Conservation (phyloP, 1,140 invertebrate genomes). For the Calliopsis andreniformis region DNA sequence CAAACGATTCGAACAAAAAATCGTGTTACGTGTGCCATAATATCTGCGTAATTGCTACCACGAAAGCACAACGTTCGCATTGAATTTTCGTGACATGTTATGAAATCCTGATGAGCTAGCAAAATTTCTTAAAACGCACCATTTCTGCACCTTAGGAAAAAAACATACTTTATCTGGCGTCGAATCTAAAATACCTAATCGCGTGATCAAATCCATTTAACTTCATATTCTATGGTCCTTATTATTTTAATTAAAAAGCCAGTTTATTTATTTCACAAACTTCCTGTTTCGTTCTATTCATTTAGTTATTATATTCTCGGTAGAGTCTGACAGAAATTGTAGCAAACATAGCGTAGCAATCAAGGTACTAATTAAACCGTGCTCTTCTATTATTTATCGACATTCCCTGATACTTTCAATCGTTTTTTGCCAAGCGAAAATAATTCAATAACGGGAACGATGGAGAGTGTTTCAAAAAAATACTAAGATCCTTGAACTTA, state of each 20-base stretch:
- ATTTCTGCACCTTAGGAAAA: slow-evolving; percentile 8
- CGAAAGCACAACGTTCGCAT: background rate
- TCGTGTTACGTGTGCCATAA: background rate
- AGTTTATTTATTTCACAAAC: no score
- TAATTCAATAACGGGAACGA: background rate
- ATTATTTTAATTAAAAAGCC: no score
- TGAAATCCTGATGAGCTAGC: slow-evolving; percentile 8
- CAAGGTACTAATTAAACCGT: no score
- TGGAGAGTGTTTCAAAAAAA: background rate
- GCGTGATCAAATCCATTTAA: background rate
- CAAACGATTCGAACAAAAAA: background rate
- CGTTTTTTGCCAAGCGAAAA: no score
- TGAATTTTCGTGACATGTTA: background rate
- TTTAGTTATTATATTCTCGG: no score
- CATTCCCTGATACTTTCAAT: no score
- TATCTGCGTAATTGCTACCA: background rate
- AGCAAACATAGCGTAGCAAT: no score
- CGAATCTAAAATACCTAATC: background rate
- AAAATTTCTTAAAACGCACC: slow-evolving; percentile 7
- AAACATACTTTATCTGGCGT: background rate
- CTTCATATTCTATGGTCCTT: background rate
- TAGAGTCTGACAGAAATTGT: no score
- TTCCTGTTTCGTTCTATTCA: no score
- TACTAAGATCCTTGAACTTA: slow-evolving; percentile 9
- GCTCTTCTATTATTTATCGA: no score